Percentiles rank a stretch among this genome's conserved stretches.
phyloP scores from a whole-genome alignment of 2,888 invertebrate species.

The Koerneria pararmatus region DNA sequence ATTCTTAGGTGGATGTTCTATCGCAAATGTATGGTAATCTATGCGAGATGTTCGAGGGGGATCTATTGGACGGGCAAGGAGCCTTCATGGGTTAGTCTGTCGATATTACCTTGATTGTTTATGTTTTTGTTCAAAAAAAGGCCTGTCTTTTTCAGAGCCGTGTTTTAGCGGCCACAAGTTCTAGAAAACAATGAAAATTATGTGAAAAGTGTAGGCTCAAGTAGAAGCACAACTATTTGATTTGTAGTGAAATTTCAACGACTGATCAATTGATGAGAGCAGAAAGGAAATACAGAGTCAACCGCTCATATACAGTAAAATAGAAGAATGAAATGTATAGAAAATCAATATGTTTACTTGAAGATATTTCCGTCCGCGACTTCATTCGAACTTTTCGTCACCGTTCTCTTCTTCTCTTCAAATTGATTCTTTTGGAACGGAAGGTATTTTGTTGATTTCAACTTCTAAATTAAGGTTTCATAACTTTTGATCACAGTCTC shows the following conservation, averaged over 20 bases:
- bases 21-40: slow-evolving; percentile 88
- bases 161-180: too few relatives aligned
- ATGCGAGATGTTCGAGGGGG: slow-evolving; percentile 73
- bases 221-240: too few relatives aligned
- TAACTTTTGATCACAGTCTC: too few relatives aligned
- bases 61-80: slow-evolving; percentile 64
- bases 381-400: slow-evolving; percentile 82
- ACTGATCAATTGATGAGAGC: too few relatives aligned
- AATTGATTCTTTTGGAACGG: slow-evolving; percentile 81
- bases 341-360: slow-evolving; percentile 52
- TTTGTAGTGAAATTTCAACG: too few relatives aligned
- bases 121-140: neutral
- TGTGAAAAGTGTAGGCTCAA: too few relatives aligned
- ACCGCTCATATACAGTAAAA: too few relatives aligned
- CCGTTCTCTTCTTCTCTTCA: slow-evolving; percentile 85
- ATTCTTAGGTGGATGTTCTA: slow-evolving; percentile 63
- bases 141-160: too few relatives aligned
- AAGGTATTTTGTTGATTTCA: slow-evolving; percentile 58
- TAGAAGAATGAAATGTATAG: neutral
- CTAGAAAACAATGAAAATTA: too few relatives aligned
- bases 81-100: slow-evolving; percentile 69
- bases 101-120: neutral
- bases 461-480: too few relatives aligned
- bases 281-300: too few relatives aligned
- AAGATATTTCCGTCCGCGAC: slow-evolving; percentile 78